phyloP scores from a whole-genome alignment of 2,888 invertebrate genomes.

The Microdon myrmicae region DNA sequence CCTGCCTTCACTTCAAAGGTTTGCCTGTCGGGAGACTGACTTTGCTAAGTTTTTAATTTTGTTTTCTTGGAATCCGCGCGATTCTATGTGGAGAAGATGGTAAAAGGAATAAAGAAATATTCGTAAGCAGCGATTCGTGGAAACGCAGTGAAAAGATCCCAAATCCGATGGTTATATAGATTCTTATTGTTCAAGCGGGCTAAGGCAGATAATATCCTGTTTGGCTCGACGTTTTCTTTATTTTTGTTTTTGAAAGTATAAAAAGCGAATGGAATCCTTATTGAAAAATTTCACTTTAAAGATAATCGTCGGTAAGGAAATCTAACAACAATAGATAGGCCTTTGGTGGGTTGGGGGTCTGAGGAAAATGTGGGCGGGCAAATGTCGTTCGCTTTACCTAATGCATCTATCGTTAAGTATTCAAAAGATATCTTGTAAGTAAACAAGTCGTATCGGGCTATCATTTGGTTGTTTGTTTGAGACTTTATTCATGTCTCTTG shows the following conservation, averaged over 20 bases:
- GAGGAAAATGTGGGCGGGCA: no score
- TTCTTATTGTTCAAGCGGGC: constrained; percentile 37
- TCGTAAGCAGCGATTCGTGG: no score
- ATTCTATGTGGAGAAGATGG: neutral
- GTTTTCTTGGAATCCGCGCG: constrained; percentile 19
- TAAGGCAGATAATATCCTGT: constrained; percentile 35
- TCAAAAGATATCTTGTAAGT: constrained; percentile 33
- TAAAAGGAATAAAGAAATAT: constrained; percentile 6
- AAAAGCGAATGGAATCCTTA: constrained; percentile 30
- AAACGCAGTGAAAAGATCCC: constrained; percentile 18
- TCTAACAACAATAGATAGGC: constrained; percentile 45
- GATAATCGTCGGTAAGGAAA: constrained; percentile 43
- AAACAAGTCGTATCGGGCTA: constrained; percentile 39
- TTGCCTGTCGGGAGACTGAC: no score
- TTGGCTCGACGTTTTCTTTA: neutral
- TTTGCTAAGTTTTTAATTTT: no score
- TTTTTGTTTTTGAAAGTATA: constrained; percentile 10
- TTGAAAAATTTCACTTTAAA: constrained; percentile 37
- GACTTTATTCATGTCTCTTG: constrained; percentile 31
- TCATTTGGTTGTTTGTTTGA: constrained; percentile 31
- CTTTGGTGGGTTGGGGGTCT: constrained; percentile 4
- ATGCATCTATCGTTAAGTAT: constrained; percentile 38
- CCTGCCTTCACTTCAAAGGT: constrained; percentile 32
- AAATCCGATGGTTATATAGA: constrained; percentile 40
- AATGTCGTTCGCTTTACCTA: constrained; percentile 28